Percentiles rank a stretch among this genome's conserved stretches.
Evolutionary conservation across 2,113 vertebrate genomes (phyloP).

Genomic region (Hemicordylus capensis): DNA sequence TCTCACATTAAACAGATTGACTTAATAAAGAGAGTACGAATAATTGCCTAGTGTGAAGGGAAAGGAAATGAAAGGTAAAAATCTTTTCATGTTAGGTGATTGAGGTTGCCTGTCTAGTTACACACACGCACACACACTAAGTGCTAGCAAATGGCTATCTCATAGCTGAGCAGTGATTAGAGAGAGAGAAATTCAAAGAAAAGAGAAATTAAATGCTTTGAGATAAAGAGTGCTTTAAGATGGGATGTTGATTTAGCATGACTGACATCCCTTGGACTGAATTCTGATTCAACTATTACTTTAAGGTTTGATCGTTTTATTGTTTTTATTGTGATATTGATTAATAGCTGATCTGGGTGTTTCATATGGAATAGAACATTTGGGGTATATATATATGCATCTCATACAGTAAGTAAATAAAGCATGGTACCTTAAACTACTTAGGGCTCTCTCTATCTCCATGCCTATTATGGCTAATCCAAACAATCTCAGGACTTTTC

Average conservation of each 20-base stretch:
- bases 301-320: too few relatives aligned
- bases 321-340: too few relatives aligned
- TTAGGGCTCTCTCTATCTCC: too few relatives aligned
- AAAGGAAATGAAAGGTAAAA: not conserved
- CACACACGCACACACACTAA: not conserved
- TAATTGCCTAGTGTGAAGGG: not conserved
- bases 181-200: not conserved
- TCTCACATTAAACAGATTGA: slow-evolving; percentile 5
- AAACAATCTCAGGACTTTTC: too few relatives aligned
- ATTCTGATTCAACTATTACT: too few relatives aligned
- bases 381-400: too few relatives aligned
- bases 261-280: not conserved
- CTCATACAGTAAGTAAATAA: too few relatives aligned
- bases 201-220: not conserved
- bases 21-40: not conserved
- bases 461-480: too few relatives aligned
- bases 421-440: too few relatives aligned
- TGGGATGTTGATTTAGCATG: not conserved
- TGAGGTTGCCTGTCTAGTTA: not conserved
- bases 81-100: not conserved
- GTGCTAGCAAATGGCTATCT: not conserved
- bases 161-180: not conserved
- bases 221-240: not conserved
- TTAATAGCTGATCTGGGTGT: too few relatives aligned
- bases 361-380: too few relatives aligned